Evolutionary conservation across 2,113 vertebrate genomes (phyloP).

Genomic region (Lepidothrix coronata): DNA sequence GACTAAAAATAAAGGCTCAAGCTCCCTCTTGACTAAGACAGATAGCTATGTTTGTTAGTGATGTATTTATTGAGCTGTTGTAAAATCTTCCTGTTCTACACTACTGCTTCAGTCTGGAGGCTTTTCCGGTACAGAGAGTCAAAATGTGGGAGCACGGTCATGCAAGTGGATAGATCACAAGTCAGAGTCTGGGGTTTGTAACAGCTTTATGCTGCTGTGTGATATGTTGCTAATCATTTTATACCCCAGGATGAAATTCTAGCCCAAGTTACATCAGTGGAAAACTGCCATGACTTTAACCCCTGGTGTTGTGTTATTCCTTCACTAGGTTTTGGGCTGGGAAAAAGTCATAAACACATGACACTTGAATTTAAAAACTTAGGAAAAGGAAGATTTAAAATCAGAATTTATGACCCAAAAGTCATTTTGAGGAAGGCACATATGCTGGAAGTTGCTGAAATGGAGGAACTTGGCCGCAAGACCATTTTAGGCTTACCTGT

Average conservation of each 20-base stretch:
- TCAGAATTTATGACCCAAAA: not conserved
- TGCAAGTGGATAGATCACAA: not conserved
- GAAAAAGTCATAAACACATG: not conserved
- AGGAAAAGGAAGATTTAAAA: not conserved
- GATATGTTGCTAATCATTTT: not conserved
- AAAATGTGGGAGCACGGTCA: not conserved
- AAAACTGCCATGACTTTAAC: not conserved
- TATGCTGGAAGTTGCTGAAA: not conserved
- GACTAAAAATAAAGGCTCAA: not conserved
- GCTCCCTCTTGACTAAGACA: not conserved
- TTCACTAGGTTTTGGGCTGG: not conserved
- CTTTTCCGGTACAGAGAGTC: not conserved
- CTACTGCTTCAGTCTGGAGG: not conserved
- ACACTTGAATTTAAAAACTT: not conserved
- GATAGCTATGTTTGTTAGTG: not conserved
- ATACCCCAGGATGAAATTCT: not conserved
- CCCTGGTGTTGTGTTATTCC: not conserved
- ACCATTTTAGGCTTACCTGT: not conserved
- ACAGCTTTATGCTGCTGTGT: not conserved
- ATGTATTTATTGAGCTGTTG: not conserved
- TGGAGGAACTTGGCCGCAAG: not conserved
- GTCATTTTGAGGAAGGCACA: not conserved
- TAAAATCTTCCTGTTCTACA: not conserved
- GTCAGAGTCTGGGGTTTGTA: not conserved
- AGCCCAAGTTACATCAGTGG: not conserved